phyloP scores from a whole-genome alignment of 1,140 invertebrate genomes.

The Mactra quadrangularis region DNA sequence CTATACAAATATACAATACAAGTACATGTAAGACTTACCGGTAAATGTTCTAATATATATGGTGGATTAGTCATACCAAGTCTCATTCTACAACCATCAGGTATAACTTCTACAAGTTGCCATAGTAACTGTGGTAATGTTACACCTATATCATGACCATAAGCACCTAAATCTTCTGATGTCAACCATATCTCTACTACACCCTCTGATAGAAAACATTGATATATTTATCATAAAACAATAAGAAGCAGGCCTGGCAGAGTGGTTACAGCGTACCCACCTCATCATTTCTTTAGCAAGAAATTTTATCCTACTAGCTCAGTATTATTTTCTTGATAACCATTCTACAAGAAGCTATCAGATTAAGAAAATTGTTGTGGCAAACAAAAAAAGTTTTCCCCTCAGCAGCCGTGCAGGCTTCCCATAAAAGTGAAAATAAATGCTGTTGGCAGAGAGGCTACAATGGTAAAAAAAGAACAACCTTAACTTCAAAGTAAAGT shows the following conservation, averaged over 20 bases:
- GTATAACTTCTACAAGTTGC: constrained; percentile 95
- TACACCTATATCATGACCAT: constrained; percentile 96
- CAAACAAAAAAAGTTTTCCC: not conserved
- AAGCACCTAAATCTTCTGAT: constrained; percentile 98
- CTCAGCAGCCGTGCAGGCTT: too few relatives aligned
- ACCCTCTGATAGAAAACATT: constrained; percentile 87
- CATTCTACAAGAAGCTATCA: not conserved
- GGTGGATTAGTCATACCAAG: constrained; percentile 99
- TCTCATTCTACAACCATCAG: constrained; percentile 93
- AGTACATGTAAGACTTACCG: constrained; percentile 82
- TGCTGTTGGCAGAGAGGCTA: too few relatives aligned
- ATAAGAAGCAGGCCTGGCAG: not conserved
- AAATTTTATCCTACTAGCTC: too few relatives aligned
- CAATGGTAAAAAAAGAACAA: too few relatives aligned
- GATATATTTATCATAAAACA: not conserved
- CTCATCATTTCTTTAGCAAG: too few relatives aligned
- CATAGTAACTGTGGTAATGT: constrained; percentile 93
- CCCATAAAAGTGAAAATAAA: too few relatives aligned
- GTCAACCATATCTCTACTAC: constrained; percentile 99
- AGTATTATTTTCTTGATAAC: too few relatives aligned
- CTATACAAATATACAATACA: too few relatives aligned
- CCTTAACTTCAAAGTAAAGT: too few relatives aligned
- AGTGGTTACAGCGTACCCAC: not conserved
- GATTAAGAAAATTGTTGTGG: not conserved
- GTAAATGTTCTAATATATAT: constrained; percentile 97